Evolutionary conservation across 2,113 vertebrate species (phyloP).

Genomic region (Halcyon malimbica): DNA sequence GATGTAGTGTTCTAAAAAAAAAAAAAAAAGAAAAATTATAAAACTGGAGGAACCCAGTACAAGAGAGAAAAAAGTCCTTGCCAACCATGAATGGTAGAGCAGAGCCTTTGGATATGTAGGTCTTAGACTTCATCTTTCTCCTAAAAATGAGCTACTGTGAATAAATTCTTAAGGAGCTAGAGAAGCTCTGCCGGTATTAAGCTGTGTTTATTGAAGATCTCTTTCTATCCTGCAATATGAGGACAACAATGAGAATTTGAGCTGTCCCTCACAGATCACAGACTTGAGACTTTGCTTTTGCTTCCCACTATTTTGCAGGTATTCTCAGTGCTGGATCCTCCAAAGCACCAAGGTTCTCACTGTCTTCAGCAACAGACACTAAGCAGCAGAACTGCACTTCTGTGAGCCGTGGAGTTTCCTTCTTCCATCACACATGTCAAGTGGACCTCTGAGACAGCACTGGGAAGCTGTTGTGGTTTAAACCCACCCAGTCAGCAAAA

Average conservation of each 20-base stretch:
- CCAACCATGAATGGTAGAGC: neutral
- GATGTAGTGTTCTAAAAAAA: neutral
- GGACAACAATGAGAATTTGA: neutral
- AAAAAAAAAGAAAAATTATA: rapidly evolving
- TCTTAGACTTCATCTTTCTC: neutral
- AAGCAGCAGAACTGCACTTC: neutral
- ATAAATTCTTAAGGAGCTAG: neutral
- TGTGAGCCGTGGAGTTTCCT: neutral
- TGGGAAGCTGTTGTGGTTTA: neutral
- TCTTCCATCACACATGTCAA: neutral
- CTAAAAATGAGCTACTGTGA: neutral
- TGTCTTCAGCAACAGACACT: neutral
- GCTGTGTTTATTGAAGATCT: neutral
- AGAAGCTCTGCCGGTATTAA: neutral
- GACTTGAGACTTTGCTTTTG: neutral
- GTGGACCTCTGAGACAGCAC: neutral
- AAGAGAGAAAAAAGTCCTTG: neutral
- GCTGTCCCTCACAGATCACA: neutral
- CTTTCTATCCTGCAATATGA: neutral
- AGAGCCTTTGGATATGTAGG: neutral
- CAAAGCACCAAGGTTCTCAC: neutral
- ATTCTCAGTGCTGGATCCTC: neutral
- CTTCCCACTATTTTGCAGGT: neutral
- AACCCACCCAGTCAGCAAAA: no score
- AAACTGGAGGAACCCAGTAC: neutral